Percentiles rank a stretch among this genome's conserved stretches.
phyloP scores from a whole-genome alignment of 2,797 vertebrate species.

The Fratercula arctica region DNA sequence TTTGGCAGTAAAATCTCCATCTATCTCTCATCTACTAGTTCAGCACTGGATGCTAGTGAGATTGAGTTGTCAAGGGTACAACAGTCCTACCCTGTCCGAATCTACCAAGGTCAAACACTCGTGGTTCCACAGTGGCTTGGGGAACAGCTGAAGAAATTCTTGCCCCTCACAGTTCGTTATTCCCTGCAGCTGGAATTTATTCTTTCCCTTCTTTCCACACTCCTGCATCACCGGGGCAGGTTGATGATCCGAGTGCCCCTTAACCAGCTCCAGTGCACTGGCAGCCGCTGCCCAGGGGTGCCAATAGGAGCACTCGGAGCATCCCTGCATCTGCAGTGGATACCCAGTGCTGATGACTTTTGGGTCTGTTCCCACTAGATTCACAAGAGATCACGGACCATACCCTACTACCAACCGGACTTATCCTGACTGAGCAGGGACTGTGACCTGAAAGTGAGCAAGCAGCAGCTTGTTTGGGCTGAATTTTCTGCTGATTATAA shows the following conservation, averaged over 20 bases:
- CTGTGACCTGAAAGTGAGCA: not conserved
- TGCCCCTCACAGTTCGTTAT: not conserved
- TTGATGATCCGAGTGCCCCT: not conserved
- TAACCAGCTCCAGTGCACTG: not conserved
- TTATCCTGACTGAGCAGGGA: not conserved
- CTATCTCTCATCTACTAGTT: not conserved
- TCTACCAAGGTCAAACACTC: accelerated
- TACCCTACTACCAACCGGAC: not conserved
- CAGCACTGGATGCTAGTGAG: not conserved
- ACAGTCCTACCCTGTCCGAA: not conserved
- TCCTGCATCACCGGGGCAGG: not conserved
- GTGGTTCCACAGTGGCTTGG: not conserved
- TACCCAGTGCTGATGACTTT: not conserved
- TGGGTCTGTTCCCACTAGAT: not conserved
- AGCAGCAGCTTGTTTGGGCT: not conserved
- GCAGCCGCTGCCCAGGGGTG: not conserved
- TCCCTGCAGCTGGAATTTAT: not conserved
- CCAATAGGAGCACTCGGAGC: not conserved
- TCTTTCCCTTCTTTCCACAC: not conserved
- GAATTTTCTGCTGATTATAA: not conserved
- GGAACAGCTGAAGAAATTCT: not conserved
- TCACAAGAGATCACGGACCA: not conserved
- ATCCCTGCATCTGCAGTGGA: not conserved
- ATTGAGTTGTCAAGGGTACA: not conserved
- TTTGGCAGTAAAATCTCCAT: not conserved